Conservation (phyloP, 2,113 vertebrate genomes). For the Platichthys stellatus region DNA sequence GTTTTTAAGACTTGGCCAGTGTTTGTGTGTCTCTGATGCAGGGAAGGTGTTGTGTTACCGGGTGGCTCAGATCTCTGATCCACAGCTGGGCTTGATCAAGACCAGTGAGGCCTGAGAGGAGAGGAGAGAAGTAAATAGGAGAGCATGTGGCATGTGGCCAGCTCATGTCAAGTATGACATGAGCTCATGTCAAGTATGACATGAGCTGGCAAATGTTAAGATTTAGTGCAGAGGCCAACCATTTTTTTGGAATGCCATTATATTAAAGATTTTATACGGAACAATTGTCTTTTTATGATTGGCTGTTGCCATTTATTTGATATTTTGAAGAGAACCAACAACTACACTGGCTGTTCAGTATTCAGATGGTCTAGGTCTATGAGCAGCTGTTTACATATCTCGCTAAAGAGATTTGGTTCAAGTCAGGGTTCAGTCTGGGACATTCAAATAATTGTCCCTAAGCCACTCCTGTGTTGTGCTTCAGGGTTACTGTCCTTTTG, state of each 20-base stretch:
- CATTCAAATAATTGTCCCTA: no score
- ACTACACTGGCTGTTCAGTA: no score
- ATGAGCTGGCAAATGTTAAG: not conserved
- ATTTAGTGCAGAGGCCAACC: no score
- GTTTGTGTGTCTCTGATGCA: conserved; percentile 9
- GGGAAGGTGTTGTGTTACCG: conserved; percentile 51
- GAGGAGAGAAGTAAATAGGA: conserved; percentile 14
- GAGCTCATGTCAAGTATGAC: not conserved
- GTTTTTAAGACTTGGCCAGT: conserved; percentile 37
- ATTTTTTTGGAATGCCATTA: no score
- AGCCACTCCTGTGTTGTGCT: no score
- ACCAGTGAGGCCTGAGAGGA: conserved; percentile 20
- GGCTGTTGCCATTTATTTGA: not conserved
- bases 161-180: not conserved
- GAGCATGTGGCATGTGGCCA: not conserved
- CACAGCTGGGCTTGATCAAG: conserved; percentile 62
- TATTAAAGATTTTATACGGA: no score
- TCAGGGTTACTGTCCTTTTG: no score
- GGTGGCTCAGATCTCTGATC: conserved; percentile 45
- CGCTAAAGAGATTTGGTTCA: no score
- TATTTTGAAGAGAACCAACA: no score
- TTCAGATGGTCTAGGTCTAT: no score
- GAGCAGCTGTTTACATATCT: no score
- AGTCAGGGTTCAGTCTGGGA: no score
- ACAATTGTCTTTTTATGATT: not conserved